A percentile compares a stretch with the other conserved stretches of the same genome.
These are phyloP conservation scores for Trinorchestia longiramus DNA, from an alignment of 1,140 invertebrate species.

Conservation along the genomic window DNA sequence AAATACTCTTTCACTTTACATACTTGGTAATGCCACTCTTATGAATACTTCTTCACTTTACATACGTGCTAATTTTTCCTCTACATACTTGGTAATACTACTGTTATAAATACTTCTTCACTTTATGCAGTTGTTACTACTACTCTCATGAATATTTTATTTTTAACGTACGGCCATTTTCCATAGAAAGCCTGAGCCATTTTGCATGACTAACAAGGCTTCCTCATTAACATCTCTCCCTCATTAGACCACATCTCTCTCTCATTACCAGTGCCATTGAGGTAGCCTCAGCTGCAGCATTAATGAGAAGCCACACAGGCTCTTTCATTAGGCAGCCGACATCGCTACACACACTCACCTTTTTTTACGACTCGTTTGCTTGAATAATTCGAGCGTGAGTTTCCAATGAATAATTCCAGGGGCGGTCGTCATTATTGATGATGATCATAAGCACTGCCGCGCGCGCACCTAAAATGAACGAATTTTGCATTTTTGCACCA, in stretches of 20 bases:
- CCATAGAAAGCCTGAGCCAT: not conserved
- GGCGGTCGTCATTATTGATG: conserved; percentile 2
- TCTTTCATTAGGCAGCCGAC: conserved; percentile 11
- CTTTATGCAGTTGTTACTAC: too few relatives aligned
- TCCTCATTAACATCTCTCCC: conserved; percentile 8
- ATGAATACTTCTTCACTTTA: too few relatives aligned
- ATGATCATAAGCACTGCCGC: conserved; percentile 14
- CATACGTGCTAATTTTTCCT: too few relatives aligned
- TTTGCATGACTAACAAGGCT: not conserved
- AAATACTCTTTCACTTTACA: too few relatives aligned
- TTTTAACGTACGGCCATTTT: not conserved
- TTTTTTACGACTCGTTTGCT: conserved; percentile 17
- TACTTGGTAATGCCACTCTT: too few relatives aligned
- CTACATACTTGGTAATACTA: too few relatives aligned
- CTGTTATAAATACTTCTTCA: too few relatives aligned
- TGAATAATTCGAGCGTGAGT: conserved; percentile 16
- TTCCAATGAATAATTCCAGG: conserved; percentile 34
- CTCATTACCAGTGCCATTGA: not conserved
- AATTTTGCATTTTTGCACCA: not conserved
- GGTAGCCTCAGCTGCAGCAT: not conserved
- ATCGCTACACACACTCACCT: not conserved
- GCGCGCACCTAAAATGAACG: conserved; percentile 1
- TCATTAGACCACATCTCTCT: not conserved
- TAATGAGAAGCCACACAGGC: not conserved
- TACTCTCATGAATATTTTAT: too few relatives aligned